Conservation (phyloP, 2,888 invertebrate genomes). For the Heliconius ethilla region DNA sequence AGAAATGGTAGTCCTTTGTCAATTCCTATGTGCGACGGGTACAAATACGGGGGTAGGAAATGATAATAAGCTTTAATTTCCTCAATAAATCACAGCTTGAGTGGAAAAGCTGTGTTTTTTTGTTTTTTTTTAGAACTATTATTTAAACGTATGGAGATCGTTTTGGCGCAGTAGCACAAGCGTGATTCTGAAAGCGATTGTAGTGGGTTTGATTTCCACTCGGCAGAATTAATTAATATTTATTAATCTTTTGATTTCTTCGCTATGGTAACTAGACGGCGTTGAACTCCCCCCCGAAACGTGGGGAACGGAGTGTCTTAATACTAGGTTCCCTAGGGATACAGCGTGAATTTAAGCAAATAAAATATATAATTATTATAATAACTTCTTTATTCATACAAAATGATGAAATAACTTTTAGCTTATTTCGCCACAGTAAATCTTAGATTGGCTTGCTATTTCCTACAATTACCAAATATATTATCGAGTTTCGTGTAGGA, state of each 20-base stretch:
- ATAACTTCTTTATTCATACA: background rate
- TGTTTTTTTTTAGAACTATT: background rate
- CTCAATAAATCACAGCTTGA: background rate
- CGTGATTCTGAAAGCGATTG: too few relatives aligned
- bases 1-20: slow-evolving; percentile 16
- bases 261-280: too few relatives aligned
- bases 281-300: too few relatives aligned
- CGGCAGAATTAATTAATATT: too few relatives aligned
- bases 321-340: too few relatives aligned
- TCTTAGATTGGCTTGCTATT: slow-evolving; percentile 5
- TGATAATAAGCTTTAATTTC: slow-evolving; percentile 11
- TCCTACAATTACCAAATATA: slow-evolving; percentile 23
- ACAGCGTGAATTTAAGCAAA: too few relatives aligned
- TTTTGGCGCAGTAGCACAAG: too few relatives aligned
- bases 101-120: background rate
- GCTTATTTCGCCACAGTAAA: background rate
- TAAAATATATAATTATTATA: too few relatives aligned
- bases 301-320: too few relatives aligned
- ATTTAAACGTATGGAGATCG: too few relatives aligned
- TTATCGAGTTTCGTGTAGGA: slow-evolving; percentile 6
- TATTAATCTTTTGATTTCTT: too few relatives aligned
- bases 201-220: too few relatives aligned
- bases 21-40: background rate
- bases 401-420: slow-evolving; percentile 5
- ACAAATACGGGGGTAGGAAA: background rate